Evolutionary conservation across 2,888 invertebrate genomes (phyloP).

Genomic region (Drosophila colorata): DNA sequence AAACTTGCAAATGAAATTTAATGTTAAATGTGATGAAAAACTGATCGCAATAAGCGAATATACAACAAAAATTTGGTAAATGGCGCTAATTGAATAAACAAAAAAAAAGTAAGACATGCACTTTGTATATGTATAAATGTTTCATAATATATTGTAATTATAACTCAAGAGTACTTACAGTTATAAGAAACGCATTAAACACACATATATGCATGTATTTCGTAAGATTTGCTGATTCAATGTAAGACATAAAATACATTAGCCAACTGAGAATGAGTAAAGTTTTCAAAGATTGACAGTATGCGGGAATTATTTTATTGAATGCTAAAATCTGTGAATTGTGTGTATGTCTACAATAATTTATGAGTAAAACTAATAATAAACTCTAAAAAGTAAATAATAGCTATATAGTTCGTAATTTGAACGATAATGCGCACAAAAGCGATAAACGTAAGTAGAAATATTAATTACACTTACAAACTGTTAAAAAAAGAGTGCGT

Average conservation of each 20-base stretch:
- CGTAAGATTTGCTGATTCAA: constrained; percentile 7
- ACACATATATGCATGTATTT: background rate
- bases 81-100: constrained; percentile 7
- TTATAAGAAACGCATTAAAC: constrained; percentile 4
- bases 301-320: constrained; percentile 55
- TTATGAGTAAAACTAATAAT: constrained; percentile 62
- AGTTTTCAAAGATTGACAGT: constrained; percentile 20
- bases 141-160: constrained; percentile 9
- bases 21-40: constrained; percentile 48
- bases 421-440: constrained; percentile 18
- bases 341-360: constrained; percentile 65
- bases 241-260: background rate
- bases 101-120: constrained; percentile 8
- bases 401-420: constrained; percentile 4
- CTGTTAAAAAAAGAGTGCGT: constrained; percentile 19
- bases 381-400: constrained; percentile 46
- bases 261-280: background rate
- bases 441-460: constrained; percentile 11
- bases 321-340: constrained; percentile 53
- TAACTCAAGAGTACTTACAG: constrained; percentile 26
- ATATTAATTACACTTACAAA: constrained; percentile 10
- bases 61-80: background rate
- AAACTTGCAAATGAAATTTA: constrained; percentile 35
- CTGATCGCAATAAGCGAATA: constrained; percentile 15
- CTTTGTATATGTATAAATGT: constrained; percentile 7